phyloP scores from a whole-genome alignment of 2,797 vertebrate species.

The Poeciliopsis turneri region DNA sequence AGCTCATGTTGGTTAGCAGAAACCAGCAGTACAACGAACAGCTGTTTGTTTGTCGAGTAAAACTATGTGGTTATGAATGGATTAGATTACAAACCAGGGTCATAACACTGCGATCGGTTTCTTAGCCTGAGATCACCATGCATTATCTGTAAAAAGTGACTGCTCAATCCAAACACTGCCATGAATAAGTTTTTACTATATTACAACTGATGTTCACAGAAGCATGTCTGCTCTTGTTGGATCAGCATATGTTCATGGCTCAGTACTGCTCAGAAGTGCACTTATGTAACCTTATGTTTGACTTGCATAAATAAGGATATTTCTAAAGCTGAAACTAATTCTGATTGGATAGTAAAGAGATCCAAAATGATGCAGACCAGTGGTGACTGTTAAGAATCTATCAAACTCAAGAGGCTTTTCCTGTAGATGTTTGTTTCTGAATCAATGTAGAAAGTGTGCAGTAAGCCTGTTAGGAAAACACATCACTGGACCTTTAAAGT shows the following conservation, averaged over 20 bases:
- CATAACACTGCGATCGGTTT: conserved; percentile 30
- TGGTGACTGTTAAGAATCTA: not conserved
- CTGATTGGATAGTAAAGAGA: not conserved
- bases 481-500: not conserved
- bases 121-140: conserved; percentile 40
- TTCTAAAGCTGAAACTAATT: conserved; percentile 27
- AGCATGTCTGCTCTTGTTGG: conserved; percentile 23
- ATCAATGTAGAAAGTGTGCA: not conserved
- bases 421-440: not conserved
- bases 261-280: conserved; percentile 28
- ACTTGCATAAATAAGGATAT: conserved; percentile 25
- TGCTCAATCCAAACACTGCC: conserved; percentile 39
- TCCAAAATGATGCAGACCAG: conserved; percentile 25
- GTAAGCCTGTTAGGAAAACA: not conserved
- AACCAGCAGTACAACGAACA: conserved; percentile 33
- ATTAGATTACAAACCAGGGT: conserved; percentile 52
- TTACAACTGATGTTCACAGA: conserved; percentile 26
- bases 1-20: conserved; percentile 18
- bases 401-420: not conserved
- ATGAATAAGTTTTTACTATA: conserved; percentile 25
- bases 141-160: conserved; percentile 39
- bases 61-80: conserved; percentile 45
- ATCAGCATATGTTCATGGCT: conserved; percentile 33
- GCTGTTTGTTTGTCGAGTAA: conserved; percentile 41
- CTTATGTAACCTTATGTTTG: conserved; percentile 13